Percentiles rank a stretch among this genome's conserved stretches.
These are phyloP conservation scores for Ailurus styani DNA, from an alignment of 2,113 vertebrate genomes.

Conservation along the genomic window DNA sequence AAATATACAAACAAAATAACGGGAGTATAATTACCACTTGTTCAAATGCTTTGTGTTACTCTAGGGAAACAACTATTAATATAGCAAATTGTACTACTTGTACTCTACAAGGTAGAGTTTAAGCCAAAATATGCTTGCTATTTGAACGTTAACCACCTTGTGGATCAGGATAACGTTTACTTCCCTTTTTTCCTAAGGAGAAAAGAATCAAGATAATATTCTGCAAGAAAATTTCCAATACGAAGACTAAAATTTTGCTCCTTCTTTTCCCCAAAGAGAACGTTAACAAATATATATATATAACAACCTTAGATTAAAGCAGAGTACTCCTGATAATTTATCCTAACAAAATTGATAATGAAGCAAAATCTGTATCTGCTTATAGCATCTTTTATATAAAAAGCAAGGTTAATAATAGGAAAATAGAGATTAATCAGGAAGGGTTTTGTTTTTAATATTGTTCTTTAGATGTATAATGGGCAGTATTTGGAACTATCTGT, in stretches of 20 bases:
- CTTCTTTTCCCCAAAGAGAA: not conserved
- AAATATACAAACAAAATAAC: not conserved
- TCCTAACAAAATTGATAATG: not conserved
- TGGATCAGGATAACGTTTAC: not conserved
- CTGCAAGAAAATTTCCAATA: not conserved
- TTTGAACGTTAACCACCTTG: not conserved
- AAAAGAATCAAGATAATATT: not conserved
- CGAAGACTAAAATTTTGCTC: not conserved
- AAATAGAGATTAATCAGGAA: not conserved
- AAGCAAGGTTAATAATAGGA: not conserved
- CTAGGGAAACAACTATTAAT: not conserved
- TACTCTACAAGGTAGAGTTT: not conserved
- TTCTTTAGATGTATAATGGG: not conserved
- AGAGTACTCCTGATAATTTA: not conserved
- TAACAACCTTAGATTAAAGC: not conserved
- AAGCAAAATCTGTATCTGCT: slow-evolving; percentile 9
- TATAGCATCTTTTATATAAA: too few species aligned
- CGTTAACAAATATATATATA: not conserved
- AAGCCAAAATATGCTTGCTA: not conserved
- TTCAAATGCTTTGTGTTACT: not conserved
- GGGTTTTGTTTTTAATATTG: not conserved
- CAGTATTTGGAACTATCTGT: not conserved
- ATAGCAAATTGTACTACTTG: not conserved
- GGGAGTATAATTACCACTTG: not conserved
- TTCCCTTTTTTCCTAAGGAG: not conserved